Conservation (phyloP, 2,888 invertebrate species). For the Andrena flavipes region DNA sequence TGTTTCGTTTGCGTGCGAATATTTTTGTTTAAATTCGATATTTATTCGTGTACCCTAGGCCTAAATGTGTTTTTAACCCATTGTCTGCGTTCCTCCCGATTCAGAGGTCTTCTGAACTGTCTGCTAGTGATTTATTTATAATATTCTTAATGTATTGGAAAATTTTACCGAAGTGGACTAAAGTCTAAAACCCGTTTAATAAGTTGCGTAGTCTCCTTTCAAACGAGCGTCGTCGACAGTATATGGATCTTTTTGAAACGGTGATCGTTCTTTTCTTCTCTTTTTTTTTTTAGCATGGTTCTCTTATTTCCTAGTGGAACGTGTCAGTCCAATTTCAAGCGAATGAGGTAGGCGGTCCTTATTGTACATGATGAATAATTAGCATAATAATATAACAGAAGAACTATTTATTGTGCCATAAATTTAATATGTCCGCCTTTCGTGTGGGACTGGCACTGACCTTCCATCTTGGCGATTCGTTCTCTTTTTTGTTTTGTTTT, state of each 20-base stretch:
- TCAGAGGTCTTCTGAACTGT: slow-evolving; percentile 3
- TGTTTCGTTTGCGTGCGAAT: not conserved
- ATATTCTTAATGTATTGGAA: slow-evolving; percentile 22
- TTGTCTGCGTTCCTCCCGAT: slow-evolving; percentile 52
- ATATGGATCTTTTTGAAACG: slow-evolving; percentile 32
- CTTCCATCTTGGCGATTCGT: slow-evolving; percentile 56
- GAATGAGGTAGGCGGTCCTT: slow-evolving; percentile 59
- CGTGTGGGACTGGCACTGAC: slow-evolving; percentile 63
- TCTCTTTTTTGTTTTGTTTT: slow-evolving; percentile 1
- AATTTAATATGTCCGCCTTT: slow-evolving; percentile 63
- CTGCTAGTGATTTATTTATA: slow-evolving; percentile 49
- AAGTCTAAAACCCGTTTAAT: slow-evolving; percentile 29
- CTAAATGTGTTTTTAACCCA: slow-evolving; percentile 39
- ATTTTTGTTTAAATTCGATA: slow-evolving; percentile 6
- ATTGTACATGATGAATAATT: slow-evolving; percentile 65
- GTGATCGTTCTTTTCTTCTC: slow-evolving; percentile 18
- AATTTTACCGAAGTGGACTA: slow-evolving; percentile 46
- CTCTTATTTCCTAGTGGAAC: slow-evolving; percentile 43
- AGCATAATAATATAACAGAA: slow-evolving; percentile 64
- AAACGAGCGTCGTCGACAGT: slow-evolving; percentile 18
- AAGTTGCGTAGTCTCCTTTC: slow-evolving; percentile 22
- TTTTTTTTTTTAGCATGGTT: slow-evolving; percentile 30
- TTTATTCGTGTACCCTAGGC: slow-evolving; percentile 39
- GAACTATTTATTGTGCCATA: slow-evolving; percentile 78
- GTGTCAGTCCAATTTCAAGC: slow-evolving; percentile 58